A percentile compares a stretch with the other conserved stretches of the same genome.
phyloP scores from a whole-genome alignment of 2,113 vertebrate genomes.

The Corvus hawaiiensis region DNA sequence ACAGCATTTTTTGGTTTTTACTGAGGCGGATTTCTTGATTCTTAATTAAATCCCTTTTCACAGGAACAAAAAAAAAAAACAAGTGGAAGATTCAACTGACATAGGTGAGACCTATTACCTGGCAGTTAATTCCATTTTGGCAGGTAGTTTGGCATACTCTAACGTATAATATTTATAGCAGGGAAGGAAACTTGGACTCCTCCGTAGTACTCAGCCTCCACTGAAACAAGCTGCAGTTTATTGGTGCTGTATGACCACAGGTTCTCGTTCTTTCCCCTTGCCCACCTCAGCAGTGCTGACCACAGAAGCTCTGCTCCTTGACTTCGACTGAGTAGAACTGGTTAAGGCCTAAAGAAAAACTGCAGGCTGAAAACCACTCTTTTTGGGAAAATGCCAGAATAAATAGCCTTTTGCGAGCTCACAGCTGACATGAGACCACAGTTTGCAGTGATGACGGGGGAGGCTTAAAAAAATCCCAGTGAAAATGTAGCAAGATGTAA shows the following conservation, averaged over 20 bases:
- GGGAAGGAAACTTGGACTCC: not conserved
- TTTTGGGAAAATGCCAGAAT: not conserved
- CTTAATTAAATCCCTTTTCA: not conserved
- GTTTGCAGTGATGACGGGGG: not conserved
- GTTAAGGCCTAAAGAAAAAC: not conserved
- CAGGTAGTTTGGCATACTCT: not conserved
- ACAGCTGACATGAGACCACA: not conserved
- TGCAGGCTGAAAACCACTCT: not conserved
- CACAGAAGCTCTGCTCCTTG: slow-evolving; percentile 10
- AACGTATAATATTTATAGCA: not conserved
- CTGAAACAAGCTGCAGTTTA: not conserved
- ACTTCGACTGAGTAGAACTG: not conserved
- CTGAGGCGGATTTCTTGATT: not conserved
- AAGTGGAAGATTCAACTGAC: not conserved
- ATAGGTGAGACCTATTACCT: not conserved
- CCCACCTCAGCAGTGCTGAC: not conserved
- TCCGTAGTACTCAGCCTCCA: not conserved
- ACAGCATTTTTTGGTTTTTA: not conserved
- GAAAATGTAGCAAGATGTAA: not conserved
- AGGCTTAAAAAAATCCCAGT: not conserved
- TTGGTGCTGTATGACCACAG: not conserved
- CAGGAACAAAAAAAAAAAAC: not conserved
- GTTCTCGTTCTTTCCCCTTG: not conserved
- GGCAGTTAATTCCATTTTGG: not conserved
- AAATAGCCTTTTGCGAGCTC: not conserved